phyloP scores from a whole-genome alignment of 2,888 invertebrate species.

The Hedychridium roseum region DNA sequence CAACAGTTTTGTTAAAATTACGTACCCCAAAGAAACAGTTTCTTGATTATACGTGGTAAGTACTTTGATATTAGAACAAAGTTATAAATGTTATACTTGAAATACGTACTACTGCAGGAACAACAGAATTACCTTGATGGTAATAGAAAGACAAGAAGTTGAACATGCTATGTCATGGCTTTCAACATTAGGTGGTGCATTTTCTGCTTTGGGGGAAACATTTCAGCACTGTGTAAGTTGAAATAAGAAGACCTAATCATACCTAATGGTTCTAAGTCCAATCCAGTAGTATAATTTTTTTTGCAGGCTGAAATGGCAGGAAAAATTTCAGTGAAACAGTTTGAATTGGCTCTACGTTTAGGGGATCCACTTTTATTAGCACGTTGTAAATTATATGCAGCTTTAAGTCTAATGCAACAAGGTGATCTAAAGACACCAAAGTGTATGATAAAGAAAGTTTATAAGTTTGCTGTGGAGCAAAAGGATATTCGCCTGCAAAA shows the following conservation, averaged over 20 bases:
- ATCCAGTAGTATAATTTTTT: no score
- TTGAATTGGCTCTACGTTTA: slow-evolving; percentile 79
- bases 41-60: slow-evolving; percentile 77
- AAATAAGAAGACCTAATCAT: no score
- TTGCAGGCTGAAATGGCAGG: slow-evolving; percentile 87
- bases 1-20: slow-evolving; percentile 63
- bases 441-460: slow-evolving; percentile 70
- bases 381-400: slow-evolving; percentile 85
- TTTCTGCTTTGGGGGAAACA: slow-evolving; percentile 93
- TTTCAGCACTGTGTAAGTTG: slow-evolving; percentile 77
- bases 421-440: slow-evolving; percentile 73
- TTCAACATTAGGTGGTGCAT: slow-evolving; percentile 95
- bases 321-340: slow-evolving; percentile 84
- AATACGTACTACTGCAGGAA: slow-evolving; percentile 62
- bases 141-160: slow-evolving; percentile 76
- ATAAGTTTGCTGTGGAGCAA: slow-evolving; percentile 62
- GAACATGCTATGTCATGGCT: slow-evolving; percentile 92
- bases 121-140: slow-evolving; percentile 63
- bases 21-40: slow-evolving; percentile 70
- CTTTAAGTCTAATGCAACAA: slow-evolving; percentile 87
- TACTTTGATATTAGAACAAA: neutral
- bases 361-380: slow-evolving; percentile 84
- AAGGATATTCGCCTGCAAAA: slow-evolving; percentile 74
- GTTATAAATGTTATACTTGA: slow-evolving; percentile 6
- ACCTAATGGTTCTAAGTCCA: no score